A percentile compares a stretch with the other conserved stretches of the same genome.
phyloP scores from a whole-genome alignment of 2,113 vertebrate species.

The Hirundichthys speculiger region DNA sequence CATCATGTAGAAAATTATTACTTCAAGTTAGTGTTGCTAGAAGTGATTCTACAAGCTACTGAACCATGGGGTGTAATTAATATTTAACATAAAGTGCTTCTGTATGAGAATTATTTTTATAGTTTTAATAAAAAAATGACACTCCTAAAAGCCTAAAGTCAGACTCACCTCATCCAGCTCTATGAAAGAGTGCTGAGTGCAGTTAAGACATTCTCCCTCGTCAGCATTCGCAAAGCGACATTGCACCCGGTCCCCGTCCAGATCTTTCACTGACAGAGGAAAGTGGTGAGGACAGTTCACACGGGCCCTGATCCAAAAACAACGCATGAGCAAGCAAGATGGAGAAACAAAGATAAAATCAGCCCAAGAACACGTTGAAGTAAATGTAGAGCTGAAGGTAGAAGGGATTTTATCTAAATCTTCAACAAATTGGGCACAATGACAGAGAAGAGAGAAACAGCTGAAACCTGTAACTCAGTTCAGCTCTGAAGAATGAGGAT shows the following conservation, averaged over 20 bases:
- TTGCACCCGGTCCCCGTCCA: slow-evolving; percentile 71
- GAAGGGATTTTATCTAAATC: too few species aligned
- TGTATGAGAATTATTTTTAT: too few species aligned
- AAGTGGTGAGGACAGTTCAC: slow-evolving; percentile 62
- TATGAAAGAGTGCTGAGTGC: slow-evolving; percentile 59
- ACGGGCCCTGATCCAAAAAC: slow-evolving; percentile 48
- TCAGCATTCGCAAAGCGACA: slow-evolving; percentile 65
- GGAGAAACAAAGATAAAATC: not conserved
- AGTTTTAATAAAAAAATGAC: not conserved
- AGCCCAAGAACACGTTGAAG: not conserved
- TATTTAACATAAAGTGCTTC: too few species aligned
- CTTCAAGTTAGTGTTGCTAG: too few species aligned
- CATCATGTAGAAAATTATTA: too few species aligned
- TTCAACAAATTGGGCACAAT: too few species aligned
- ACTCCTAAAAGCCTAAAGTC: not conserved
- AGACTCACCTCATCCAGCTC: slow-evolving; percentile 68
- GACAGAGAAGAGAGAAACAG: too few species aligned
- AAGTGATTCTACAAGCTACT: too few species aligned
- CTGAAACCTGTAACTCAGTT: too few species aligned
- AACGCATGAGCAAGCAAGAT: not conserved
- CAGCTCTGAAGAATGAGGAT: too few species aligned
- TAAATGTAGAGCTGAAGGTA: too few species aligned
- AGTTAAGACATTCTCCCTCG: slow-evolving; percentile 57
- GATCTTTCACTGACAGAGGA: slow-evolving; percentile 64
- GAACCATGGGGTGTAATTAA: too few species aligned